Conservation (phyloP, 2,888 invertebrate species). For the Pinctada fucata region DNA sequence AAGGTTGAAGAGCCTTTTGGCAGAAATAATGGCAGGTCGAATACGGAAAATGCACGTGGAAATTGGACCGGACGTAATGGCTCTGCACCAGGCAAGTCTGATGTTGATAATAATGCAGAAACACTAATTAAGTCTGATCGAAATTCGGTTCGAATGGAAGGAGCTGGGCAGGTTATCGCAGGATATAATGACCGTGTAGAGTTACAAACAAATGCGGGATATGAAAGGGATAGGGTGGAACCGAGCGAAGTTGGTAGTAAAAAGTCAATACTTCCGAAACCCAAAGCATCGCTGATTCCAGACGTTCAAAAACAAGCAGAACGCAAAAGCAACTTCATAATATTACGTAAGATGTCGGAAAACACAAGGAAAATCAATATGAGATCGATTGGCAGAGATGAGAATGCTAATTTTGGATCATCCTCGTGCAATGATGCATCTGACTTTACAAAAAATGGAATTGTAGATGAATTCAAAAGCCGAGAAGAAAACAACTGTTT, state of each 20-base stretch:
- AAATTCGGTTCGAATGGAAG: neutral
- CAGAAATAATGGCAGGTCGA: no score
- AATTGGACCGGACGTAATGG: neutral
- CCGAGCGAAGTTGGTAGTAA: no score
- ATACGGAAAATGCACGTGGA: neutral
- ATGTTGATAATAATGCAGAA: neutral
- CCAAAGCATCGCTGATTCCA: no score
- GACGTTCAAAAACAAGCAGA: no score
- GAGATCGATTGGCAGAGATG: neutral
- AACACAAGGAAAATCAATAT: neutral
- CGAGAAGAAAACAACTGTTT: neutral
- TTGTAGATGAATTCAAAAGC: neutral
- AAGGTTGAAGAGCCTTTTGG: no score
- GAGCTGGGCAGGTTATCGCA: neutral
- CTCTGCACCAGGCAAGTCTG: neutral
- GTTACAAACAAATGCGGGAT: neutral
- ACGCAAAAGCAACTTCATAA: neutral
- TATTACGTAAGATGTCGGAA: neutral
- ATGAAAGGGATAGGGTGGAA: no score
- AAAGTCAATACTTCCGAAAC: no score
- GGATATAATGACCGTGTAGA: neutral
- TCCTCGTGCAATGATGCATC: neutral
- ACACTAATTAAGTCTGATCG: neutral
- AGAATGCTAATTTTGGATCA: neutral
- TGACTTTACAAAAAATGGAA: neutral